Conservation (phyloP, 2,888 invertebrate genomes). For the Thecophora atra region DNA sequence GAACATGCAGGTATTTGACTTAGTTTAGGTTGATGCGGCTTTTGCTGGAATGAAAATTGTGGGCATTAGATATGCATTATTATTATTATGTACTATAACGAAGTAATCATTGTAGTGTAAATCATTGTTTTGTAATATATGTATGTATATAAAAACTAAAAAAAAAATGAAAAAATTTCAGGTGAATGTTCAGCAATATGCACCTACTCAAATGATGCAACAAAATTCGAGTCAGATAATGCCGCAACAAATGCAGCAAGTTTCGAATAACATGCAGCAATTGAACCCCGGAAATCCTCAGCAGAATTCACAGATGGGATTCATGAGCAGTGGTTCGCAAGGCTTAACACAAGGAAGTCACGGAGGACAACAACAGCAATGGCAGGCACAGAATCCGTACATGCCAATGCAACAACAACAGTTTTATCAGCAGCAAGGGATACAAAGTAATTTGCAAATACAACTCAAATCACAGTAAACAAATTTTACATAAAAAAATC, state of each 20-base stretch:
- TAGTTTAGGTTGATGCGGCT: too few relatives aligned
- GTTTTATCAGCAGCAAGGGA: constrained; percentile 62
- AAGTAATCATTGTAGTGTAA: too few relatives aligned
- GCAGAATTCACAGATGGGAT: constrained; percentile 61
- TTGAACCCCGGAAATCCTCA: constrained; percentile 58
- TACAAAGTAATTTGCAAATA: constrained; percentile 54
- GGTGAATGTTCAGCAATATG: constrained; percentile 66
- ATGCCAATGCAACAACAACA: constrained; percentile 59
- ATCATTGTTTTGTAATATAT: too few relatives aligned
- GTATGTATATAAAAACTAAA: too few relatives aligned
- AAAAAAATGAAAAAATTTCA: constrained; percentile 34
- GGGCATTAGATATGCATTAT: too few relatives aligned
- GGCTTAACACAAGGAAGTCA: constrained; percentile 66
- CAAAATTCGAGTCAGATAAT: constrained; percentile 67
- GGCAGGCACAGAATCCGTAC: constrained; percentile 60
- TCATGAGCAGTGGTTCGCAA: constrained; percentile 53
- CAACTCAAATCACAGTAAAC: not conserved
- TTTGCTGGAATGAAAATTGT: too few relatives aligned
- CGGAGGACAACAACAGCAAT: constrained; percentile 61
- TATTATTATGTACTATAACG: too few relatives aligned
- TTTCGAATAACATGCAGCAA: constrained; percentile 59
- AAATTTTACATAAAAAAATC: not conserved
- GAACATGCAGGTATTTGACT: constrained; percentile 60
- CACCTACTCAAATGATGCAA: constrained; percentile 63
- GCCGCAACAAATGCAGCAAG: constrained; percentile 58